Evolutionary conservation across 2,113 vertebrate genomes (phyloP).

Genomic region (Lampris megalopsis): DNA sequence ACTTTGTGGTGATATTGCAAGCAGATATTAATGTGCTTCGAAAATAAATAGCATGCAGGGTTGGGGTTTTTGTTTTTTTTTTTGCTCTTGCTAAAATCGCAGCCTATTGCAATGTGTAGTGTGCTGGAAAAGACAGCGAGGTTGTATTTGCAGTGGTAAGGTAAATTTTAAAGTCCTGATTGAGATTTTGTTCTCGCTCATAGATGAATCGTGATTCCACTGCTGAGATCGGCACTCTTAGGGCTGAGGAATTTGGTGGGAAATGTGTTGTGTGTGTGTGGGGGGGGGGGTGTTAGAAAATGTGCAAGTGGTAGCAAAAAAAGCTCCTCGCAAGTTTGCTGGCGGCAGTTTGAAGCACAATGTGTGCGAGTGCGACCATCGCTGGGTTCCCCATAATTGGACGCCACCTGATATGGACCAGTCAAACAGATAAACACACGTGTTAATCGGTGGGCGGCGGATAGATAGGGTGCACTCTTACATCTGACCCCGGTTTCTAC

Average conservation of each 20-base stretch:
- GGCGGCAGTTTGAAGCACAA: slow-evolving; percentile 39
- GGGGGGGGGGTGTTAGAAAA: slow-evolving; percentile 41
- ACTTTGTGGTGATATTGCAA: slow-evolving; percentile 2
- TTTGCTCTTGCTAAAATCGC: no score
- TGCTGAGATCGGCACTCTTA: slow-evolving; percentile 20
- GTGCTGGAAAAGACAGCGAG: neutral
- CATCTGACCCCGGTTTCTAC: no score
- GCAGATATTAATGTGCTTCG: slow-evolving; percentile 1
- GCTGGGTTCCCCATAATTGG: slow-evolving; percentile 38
- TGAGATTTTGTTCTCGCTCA: slow-evolving; percentile 3
- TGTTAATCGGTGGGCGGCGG: neutral
- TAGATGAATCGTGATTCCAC: slow-evolving; percentile 22
- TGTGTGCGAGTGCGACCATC: slow-evolving; percentile 33
- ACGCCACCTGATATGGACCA: slow-evolving; percentile 13
- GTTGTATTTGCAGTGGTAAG: neutral
- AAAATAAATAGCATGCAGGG: neutral
- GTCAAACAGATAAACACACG: slow-evolving; percentile 38
- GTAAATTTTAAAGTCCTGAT: slow-evolving; percentile 8
- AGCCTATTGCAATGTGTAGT: neutral
- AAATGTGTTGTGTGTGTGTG: slow-evolving; percentile 14
- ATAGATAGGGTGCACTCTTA: neutral
- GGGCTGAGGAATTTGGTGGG: slow-evolving; percentile 15
- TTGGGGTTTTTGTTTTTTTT: neutral
- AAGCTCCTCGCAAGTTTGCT: slow-evolving; percentile 39
- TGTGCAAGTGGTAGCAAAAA: slow-evolving; percentile 63